phyloP scores from a whole-genome alignment of 2,797 vertebrate species.

The Mallotus villosus region DNA sequence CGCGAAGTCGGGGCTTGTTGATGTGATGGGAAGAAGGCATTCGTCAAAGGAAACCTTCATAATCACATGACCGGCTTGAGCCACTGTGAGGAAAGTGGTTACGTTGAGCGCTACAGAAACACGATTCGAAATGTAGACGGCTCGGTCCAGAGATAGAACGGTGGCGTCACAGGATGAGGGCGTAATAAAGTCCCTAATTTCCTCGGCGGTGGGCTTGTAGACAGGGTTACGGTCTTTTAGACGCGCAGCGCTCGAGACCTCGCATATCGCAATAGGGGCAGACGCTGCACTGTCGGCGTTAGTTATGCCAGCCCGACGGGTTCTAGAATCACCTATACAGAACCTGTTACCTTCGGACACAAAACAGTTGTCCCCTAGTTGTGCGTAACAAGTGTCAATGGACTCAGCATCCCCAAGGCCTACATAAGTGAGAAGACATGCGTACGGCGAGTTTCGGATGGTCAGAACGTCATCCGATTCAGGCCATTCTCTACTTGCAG shows the following conservation, averaged over 20 bases:
- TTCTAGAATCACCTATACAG: conserved; percentile 2
- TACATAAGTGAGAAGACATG: conserved; percentile 8
- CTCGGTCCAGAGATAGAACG: background rate
- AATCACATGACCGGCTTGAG: background rate
- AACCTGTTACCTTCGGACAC: background rate
- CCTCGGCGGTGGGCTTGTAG: background rate
- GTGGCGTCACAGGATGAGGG: background rate
- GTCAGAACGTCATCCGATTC: background rate
- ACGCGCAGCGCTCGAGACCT: background rate
- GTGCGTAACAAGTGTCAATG: background rate
- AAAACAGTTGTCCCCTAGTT: conserved; percentile 5
- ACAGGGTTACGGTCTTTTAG: background rate
- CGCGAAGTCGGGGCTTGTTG: background rate
- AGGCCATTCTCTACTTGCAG: background rate
- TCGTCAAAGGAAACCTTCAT: conserved; percentile 14
- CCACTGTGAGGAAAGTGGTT: background rate
- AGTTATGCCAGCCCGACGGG: background rate
- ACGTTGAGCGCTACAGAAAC: background rate
- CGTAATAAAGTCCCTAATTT: conserved; percentile 1
- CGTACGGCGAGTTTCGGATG: background rate
- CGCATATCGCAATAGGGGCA: background rate
- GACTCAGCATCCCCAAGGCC: background rate
- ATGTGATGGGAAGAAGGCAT: background rate
- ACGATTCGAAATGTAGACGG: background rate
- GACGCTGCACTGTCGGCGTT: background rate